Evolutionary conservation across 2,797 vertebrate genomes (phyloP).

Genomic region (Atherinosoma microstoma): DNA sequence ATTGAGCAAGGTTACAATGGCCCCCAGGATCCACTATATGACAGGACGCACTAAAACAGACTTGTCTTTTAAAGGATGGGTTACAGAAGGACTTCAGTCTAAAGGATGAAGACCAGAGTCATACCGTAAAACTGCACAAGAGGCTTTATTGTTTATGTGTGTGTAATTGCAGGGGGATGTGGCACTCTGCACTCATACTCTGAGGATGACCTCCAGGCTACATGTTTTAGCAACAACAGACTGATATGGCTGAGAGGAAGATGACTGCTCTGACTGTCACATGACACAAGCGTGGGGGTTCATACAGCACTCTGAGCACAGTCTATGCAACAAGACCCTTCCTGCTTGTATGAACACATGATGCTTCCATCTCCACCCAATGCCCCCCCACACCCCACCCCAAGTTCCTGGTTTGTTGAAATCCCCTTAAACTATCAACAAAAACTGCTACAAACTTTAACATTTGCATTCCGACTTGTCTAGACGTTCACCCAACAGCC

Average conservation of each 20-base stretch:
- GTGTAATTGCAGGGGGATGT: not conserved
- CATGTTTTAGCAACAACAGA: slow-evolving; percentile 18
- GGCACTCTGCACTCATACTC: slow-evolving; percentile 3
- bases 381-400: not conserved
- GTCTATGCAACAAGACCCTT: slow-evolving; percentile 10
- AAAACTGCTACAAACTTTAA: not conserved
- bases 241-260: slow-evolving; percentile 44
- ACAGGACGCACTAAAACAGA: not conserved
- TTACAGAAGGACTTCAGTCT: not conserved
- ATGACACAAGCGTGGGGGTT: slow-evolving; percentile 46
- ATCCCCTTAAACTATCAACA: not conserved
- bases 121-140: slow-evolving; percentile 27
- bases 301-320: not conserved
- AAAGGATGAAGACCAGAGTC: not conserved
- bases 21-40: not conserved
- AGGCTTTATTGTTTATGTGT: slow-evolving; percentile 23
- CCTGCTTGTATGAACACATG: slow-evolving; percentile 10
- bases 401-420: slow-evolving; percentile 31
- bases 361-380: not conserved
- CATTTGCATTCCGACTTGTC: not conserved
- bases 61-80: not conserved
- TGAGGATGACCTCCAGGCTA: slow-evolving; percentile 42
- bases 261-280: slow-evolving; percentile 47
- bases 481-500: not conserved
- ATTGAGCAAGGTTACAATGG: not conserved